These are phyloP conservation scores for Sceliomorpha sp. DNA, from an alignment of 2,888 invertebrate genomes.

Conservation along the genomic window DNA sequence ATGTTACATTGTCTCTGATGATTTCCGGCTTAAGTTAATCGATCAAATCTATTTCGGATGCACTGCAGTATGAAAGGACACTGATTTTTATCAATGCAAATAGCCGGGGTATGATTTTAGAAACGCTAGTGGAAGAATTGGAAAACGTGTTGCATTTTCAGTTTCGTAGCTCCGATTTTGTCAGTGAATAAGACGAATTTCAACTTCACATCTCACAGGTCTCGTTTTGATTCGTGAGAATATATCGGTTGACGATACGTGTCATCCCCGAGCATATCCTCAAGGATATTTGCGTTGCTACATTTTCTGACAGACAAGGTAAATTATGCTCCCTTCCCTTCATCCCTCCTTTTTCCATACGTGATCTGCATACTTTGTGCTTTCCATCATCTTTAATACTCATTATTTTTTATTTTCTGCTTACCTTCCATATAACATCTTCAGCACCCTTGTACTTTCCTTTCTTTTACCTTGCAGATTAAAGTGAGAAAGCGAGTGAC, in stretches of 20 bases:
- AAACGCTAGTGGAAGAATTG: constrained; percentile 1
- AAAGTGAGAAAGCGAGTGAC: not conserved
- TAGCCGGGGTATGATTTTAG: not conserved
- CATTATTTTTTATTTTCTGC: not conserved
- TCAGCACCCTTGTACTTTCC: no score
- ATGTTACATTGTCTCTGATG: no score
- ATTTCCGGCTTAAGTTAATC: no score
- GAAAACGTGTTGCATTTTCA: constrained; percentile 8
- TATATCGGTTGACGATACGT: constrained; percentile 19
- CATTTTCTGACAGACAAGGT: constrained; percentile 17
- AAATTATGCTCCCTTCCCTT: constrained; percentile 5
- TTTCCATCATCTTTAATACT: not conserved
- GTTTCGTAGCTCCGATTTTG: constrained; percentile 11
- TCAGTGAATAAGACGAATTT: constrained; percentile 21
- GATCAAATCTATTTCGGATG: no score
- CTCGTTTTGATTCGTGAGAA: constrained; percentile 24
- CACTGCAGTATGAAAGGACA: no score
- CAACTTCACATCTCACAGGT: constrained; percentile 12
- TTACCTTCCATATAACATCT: not conserved
- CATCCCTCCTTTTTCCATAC: constrained; percentile 4
- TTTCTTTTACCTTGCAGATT: not conserved
- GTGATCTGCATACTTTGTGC: constrained; percentile 12
- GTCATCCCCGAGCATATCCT: constrained; percentile 16
- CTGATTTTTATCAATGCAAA: no score
- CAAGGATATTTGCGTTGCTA: constrained; percentile 17